Base-by-base conservation (phyloP, 2,797 vertebrate species). In the Menidia menidia region DNA sequence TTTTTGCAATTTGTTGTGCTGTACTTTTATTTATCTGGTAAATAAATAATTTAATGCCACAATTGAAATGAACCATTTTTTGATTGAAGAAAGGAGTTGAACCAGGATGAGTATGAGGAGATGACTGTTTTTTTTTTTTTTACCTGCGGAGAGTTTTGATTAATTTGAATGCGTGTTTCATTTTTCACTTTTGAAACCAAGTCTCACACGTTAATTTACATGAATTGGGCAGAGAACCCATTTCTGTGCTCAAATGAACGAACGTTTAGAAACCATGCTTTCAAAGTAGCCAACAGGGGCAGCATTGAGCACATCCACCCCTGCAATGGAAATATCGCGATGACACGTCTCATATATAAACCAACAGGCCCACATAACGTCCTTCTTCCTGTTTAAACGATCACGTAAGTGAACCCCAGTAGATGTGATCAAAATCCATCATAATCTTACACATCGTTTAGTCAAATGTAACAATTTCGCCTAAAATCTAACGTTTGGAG, bases 311-410 rank as follows among this genome's bases (percentile, higher is more conserved):
- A 25, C 25, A 0, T 0, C 0, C 6, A 3, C 61, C 19, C 3
- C 6, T 0, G 13, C 3, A 0, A 0, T 4, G 4, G 30, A 82
- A 86, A 64, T 91, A 68, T 95, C 94, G 94, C 94, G 94, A 94
- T 80, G 41, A 9, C 62, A 13, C 0, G 0, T 0, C 0, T 0
- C 0, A 1, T 0, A 89, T 90, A 94, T 88, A 91, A 14, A 0
- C 32, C 3, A 1, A 5, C 68, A 80, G 71, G 77, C 85, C 89
- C 50, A 16, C 0, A 0, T 0, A 0, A 0, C 0, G 88, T 64
- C 59, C 93, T 95, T 95, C 93, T 95, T 95, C 94, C 94, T 94
- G 88, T 92, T 75, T 19, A 4, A 77, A 42, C 58, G 68, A 95
- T 94, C 94, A 95, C 94, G 94, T 95, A 95, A 95, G 13, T 1